A percentile compares a stretch with the other conserved stretches of the same genome.
Conservation (phyloP, 2,888 invertebrate genomes). For the Ditula angustiorana region DNA sequence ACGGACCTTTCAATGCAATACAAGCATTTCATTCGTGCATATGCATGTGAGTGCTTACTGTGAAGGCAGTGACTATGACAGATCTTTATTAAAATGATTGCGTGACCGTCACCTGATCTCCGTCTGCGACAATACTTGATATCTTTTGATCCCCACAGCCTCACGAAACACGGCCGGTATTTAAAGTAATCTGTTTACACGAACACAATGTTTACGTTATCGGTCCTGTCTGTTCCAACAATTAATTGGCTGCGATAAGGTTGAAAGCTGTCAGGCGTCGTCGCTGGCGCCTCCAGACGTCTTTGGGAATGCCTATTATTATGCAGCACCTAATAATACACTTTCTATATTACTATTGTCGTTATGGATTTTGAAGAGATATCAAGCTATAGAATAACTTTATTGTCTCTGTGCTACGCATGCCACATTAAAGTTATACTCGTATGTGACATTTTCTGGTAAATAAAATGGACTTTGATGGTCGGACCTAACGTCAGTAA, state of each 20-base stretch:
- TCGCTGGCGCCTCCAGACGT: constrained; percentile 63
- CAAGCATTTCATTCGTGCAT: no score
- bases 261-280: constrained; percentile 63
- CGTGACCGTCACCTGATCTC: no score
- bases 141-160: not conserved
- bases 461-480: not conserved
- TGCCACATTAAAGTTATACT: not conserved
- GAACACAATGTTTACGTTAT: constrained; percentile 56
- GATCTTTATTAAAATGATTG: no score
- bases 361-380: constrained; percentile 18
- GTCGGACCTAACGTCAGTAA: no score
- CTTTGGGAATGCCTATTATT: constrained; percentile 57
- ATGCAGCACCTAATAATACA: constrained; percentile 35
- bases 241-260: constrained; percentile 68
- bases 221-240: constrained; percentile 60
- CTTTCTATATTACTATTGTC: constrained; percentile 29
- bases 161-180: constrained; percentile 40
- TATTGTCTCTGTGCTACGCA: not conserved
- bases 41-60: no score
- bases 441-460: not conserved
- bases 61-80: no score
- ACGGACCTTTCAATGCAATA: no score
- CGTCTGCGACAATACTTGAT: not conserved
- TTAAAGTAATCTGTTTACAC: constrained; percentile 50
- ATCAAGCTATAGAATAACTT: not conserved